Base-by-base conservation (phyloP, 1,140 invertebrate genomes). In the Solenopsis invicta region DNA sequence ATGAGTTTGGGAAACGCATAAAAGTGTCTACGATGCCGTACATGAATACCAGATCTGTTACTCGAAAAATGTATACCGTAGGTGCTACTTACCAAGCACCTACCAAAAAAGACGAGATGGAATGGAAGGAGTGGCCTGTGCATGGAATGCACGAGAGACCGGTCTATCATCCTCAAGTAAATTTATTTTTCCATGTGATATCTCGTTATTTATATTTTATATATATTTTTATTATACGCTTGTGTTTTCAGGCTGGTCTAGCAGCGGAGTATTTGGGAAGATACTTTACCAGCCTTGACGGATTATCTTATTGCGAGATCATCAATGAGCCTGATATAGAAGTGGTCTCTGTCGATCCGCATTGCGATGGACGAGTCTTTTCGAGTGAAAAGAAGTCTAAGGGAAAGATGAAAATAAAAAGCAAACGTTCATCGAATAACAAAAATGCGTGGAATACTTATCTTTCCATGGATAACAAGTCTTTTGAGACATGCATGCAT, bases 131-230 rank as follows among this genome's bases (percentile, higher is more conserved):
- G 29, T 95, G 95, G 94, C 94, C 94, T 0, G 92, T 85, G 4
- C 93, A 95, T 80, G 95, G 94, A 29, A 94, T 95, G 93, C 94
- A 95, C 54, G 95, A 95, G 71, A 91, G 94, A 54, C 94, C 94
- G 8, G 88, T 94, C 18, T 95, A 91, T 56, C 94, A 95, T 90
- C 91, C 93, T 0, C 92, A 93, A 85, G 92, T 94, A 80, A 87
- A 24, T 76, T 71, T 78, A 71, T 45, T 77, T 77, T 69, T 48
- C 45, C 9, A 12, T 37, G 18, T n/a, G 21, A 18, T 29, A 16
- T 24, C 13, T 80, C n/a, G 4, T 61, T 71, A 71, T 16, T 9
- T 50, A 71, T 71, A 24, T n/a, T 34, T 1, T 67, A 21, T 13
- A 50, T 6, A 21, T 56, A 37, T 50, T 21, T 74, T 56, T 48